Evolutionary conservation across 1,140 invertebrate genomes (phyloP), one percentile per base, ranked within the genome.

Genomic region (Wasmannia auropunctata): DNA sequence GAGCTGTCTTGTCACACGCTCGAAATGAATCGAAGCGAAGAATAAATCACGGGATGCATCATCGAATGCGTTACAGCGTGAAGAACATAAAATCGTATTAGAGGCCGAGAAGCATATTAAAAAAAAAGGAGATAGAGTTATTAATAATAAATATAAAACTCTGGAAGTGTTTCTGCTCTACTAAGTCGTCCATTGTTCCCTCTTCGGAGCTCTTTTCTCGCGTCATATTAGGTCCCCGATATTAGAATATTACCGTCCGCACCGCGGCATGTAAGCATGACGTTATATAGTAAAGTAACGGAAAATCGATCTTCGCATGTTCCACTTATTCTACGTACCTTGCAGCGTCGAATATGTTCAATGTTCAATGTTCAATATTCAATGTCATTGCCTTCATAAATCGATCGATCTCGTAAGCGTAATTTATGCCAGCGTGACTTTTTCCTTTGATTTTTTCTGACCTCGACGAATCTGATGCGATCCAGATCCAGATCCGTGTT

Each of bases 261-360:
- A 58, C 56, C 51, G 40, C 37, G 40, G 37, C 65, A 74, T 25
- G 51, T 19, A 70, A 34, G 43, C 76, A 51, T 58, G 90, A 90
- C 88, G 87, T 93, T 91, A 92, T 91, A 92, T 76, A 56, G 88
- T 87, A 87, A 91, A 91, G 91, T 92, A 92, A 92, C 89, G 89
- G 91, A 91, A 90, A 87, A 80, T 80, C 90, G 77, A 87, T 88
- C 80, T 89, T 87, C 80, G 81, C 75, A 87, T 87, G 91, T 90
- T 91, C 88, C 85, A 91, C 88, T 92, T 92, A 86, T 86, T 87
- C 70, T 69, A 25, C 31, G 62, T 49, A 16, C 8, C 76, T 67
- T 14, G 16, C 56, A 77, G 49, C 70, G 3, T 37, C 31, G 49
- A 37, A 77, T 31, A 16, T 62, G 34, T 76, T 76, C 37, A 60